Evolutionary conservation across 2,797 vertebrate species (phyloP), one percentile per base, ranked within the genome.

Genomic region (Karalla daura): DNA sequence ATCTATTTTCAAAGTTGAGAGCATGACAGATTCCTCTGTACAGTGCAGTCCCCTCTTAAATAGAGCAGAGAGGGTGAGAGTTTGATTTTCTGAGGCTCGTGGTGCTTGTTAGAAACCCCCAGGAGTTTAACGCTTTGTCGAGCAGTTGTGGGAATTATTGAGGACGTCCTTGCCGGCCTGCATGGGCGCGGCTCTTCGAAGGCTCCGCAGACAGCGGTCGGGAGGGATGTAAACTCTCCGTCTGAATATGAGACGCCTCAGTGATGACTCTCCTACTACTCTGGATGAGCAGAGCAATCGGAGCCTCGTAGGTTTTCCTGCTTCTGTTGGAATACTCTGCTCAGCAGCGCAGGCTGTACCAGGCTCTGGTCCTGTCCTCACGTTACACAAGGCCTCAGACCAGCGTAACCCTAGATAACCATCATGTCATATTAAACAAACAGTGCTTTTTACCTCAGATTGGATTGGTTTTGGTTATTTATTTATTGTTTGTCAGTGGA

Each of bases 1-100:
- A 87, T 88, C 76, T 63, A 68, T 89, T 90, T 70, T 66, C 63
- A 65, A 49, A 75, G 54, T 33, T 60, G 37, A 58, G 53, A 54
- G 62, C 50, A 76, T 78, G 83, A 89, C 74, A 68, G 66, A 74
- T 70, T 69, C 62, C 56, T 80, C 75, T 41, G 27, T 63, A 35
- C 70, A 41, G 52, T 39, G 30, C 64, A 37, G 45, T 60, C 51
- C 52, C n/a, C 36, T 75, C 60, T 45, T 71, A 63, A 73, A 76
- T 25, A 65, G 53, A 56, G 33, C 59, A 35, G 68, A 37, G 47
- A 64, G 61, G 14, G 28, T 47, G 27, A 67, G 51, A 20, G 59
- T 49, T 24, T 25, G 40, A 27, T 52, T 85, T 77, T 82, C 51
- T 52, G 58, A 52, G 14, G 1, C 37, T 54, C 44, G 25, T 24